A percentile compares a stretch with the other conserved stretches of the same genome.
Evolutionary conservation across 2,113 vertebrate genomes (phyloP).

Genomic region (Charina bottae): DNA sequence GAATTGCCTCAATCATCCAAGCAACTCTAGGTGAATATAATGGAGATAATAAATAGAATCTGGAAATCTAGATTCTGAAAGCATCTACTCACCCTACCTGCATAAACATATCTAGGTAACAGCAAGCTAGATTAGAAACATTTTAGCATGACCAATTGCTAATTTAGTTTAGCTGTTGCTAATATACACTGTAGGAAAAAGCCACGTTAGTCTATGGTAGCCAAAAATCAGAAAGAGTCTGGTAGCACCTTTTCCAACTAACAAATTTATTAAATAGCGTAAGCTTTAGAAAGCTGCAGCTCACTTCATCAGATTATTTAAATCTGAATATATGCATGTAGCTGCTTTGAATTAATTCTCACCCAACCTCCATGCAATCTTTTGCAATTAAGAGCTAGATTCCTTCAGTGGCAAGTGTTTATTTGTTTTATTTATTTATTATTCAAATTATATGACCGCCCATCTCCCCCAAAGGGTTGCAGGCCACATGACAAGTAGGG

Average conservation of each 20-base stretch:
- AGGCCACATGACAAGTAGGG: neutral
- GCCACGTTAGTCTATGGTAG: neutral
- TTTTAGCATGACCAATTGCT: neutral
- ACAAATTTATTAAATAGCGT: neutral
- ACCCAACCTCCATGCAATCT: neutral
- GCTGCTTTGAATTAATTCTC: neutral
- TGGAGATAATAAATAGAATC: slow-evolving; percentile 5
- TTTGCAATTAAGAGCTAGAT: neutral
- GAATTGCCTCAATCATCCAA: neutral
- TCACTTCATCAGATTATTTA: neutral
- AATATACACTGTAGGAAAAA: neutral
- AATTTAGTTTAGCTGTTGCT: neutral
- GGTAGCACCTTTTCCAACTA: neutral
- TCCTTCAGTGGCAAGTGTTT: neutral
- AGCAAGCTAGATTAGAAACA: neutral
- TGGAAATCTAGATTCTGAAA: slow-evolving; percentile 1
- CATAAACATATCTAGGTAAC: neutral
- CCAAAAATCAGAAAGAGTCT: neutral
- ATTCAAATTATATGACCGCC: no score
- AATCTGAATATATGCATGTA: neutral
- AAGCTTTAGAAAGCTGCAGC: neutral
- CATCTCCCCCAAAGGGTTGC: no score
- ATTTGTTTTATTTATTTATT: no score
- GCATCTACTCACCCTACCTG: neutral
- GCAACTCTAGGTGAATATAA: neutral